Percentiles rank a stretch among this genome's conserved stretches.
Evolutionary conservation across 2,888 invertebrate species (phyloP).

Genomic region (Galerucella pusilla): DNA sequence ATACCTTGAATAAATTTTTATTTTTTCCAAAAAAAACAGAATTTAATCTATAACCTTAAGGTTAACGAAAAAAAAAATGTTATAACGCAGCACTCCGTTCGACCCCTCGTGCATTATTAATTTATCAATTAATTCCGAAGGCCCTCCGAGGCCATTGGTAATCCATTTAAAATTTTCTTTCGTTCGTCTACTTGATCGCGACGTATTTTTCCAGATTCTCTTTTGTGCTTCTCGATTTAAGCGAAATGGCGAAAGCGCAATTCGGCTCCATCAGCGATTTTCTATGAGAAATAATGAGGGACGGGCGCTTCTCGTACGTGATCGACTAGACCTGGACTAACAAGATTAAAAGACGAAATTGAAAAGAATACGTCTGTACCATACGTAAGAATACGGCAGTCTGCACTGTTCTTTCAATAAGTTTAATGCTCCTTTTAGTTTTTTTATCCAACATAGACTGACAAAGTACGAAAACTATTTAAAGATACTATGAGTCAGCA

Average conservation of each 20-base stretch:
- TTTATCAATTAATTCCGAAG: conserved; percentile 42
- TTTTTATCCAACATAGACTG: too few species aligned
- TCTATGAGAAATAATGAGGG: conserved; percentile 33
- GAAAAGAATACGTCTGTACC: neutral
- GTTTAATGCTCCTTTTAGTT: too few species aligned
- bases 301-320: conserved; percentile 18
- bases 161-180: conserved; percentile 20
- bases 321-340: conserved; percentile 13
- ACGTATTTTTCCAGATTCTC: conserved; percentile 1
- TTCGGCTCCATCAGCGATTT: conserved; percentile 44
- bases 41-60: too few species aligned
- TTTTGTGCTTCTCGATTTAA: conserved; percentile 21
- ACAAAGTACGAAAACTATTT: too few species aligned
- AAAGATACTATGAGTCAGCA: too few species aligned
- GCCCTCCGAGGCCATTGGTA: conserved; percentile 1
- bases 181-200: neutral
- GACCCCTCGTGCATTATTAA: conserved; percentile 31
- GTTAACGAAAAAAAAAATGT: too few species aligned
- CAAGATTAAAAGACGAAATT: neutral
- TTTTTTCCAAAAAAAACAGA: too few species aligned
- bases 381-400: neutral
- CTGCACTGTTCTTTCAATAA: too few species aligned
- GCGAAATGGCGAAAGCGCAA: conserved; percentile 26
- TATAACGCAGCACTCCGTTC: conserved; percentile 1
- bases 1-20: too few species aligned